Conservation (phyloP, 2,113 vertebrate species). For the Parus major region DNA sequence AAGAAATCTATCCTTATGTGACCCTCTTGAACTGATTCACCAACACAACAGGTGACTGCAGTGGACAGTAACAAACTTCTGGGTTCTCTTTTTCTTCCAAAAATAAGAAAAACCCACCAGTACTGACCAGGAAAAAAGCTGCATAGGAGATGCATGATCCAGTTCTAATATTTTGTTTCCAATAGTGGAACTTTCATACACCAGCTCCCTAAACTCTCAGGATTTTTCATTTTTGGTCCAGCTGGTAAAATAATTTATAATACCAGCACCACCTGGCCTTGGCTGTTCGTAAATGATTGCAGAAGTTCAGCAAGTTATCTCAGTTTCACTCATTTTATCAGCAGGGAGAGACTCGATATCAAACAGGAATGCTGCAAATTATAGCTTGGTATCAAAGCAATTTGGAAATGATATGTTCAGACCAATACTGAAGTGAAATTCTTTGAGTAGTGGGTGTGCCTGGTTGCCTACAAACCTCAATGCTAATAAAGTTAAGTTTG, state of each 20-base stretch:
- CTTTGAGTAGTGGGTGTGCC: neutral
- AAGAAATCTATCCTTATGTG: neutral
- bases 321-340: conserved; percentile 6
- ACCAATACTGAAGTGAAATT: neutral
- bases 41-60: neutral
- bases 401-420: neutral
- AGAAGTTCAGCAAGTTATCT: neutral
- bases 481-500: neutral
- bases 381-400: conserved; percentile 36
- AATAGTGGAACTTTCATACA: neutral
- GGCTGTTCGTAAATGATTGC: neutral
- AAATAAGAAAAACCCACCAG: neutral
- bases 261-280: neutral
- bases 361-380: neutral
- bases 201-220: neutral
- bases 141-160: neutral
- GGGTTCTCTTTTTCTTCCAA: neutral
- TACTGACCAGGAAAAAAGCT: neutral
- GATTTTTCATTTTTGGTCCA: neutral
- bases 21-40: neutral
- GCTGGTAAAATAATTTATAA: conserved; percentile 25
- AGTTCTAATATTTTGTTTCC: neutral
- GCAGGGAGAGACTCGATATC: neutral
- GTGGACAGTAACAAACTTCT: neutral
- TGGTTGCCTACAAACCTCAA: neutral